phyloP scores from a whole-genome alignment of 1,140 invertebrate genomes.

The Drosophila hydei region DNA sequence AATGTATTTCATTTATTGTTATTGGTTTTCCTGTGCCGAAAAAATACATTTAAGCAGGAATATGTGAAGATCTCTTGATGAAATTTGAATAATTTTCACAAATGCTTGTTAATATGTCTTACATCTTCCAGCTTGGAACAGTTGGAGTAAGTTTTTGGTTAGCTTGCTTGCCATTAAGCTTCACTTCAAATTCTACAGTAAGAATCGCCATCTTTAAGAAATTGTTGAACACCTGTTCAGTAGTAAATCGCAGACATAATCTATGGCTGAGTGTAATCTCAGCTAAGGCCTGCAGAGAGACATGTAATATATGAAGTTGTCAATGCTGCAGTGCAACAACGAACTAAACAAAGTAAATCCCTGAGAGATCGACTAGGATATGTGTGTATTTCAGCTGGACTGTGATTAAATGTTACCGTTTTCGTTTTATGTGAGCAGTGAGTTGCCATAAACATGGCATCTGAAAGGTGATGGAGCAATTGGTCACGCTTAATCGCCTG shows the following conservation, averaged over 20 bases:
- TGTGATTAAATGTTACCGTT: conserved; percentile 67
- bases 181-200: no score
- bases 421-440: conserved; percentile 38
- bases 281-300: conserved; percentile 13
- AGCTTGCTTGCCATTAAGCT: no score
- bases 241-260: conserved; percentile 14
- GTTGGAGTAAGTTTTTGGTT: no score
- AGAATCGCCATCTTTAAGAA: not conserved
- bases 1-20: no score
- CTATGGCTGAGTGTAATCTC: conserved; percentile 23
- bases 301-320: conserved; percentile 66
- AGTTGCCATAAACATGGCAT: conserved; percentile 56
- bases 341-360: conserved; percentile 21
- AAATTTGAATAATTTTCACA: no score
- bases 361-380: conserved; percentile 10
- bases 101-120: no score
- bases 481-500: conserved; percentile 78
- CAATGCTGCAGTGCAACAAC: conserved; percentile 31
- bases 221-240: not conserved
- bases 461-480: conserved; percentile 61
- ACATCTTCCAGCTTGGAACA: no score
- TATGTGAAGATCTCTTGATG: no score
- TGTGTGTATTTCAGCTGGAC: conserved; percentile 14
- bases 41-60: no score
- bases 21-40: no score